phyloP scores from a whole-genome alignment of 2,888 invertebrate species.

The Xestia rhomboidea region DNA sequence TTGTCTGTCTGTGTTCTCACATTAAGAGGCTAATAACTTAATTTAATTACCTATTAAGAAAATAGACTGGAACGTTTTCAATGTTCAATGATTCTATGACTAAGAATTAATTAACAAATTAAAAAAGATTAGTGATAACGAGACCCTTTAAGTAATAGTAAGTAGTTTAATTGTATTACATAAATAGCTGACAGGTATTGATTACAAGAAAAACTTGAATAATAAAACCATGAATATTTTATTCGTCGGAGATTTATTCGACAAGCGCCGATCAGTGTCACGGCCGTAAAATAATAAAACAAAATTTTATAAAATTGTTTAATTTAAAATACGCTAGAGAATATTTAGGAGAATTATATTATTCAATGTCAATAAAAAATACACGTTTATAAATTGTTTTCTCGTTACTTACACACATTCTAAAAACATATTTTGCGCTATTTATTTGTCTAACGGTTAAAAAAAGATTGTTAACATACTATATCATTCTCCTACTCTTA shows the following conservation, averaged over 20 bases:
- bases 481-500: background rate
- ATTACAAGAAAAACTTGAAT: slow-evolving; percentile 28
- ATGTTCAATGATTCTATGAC: background rate
- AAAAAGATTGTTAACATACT: background rate
- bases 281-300: slow-evolving; percentile 37
- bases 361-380: slow-evolving; percentile 20
- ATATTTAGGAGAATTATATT: background rate
- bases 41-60: slow-evolving; percentile 40
- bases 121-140: slow-evolving; percentile 7
- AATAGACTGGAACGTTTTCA: background rate
- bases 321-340: background rate
- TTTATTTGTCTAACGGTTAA: background rate
- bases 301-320: slow-evolving; percentile 16
- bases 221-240: slow-evolving; percentile 27
- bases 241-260: slow-evolving; percentile 41
- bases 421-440: background rate
- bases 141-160: slow-evolving; percentile 18
- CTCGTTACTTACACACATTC: background rate
- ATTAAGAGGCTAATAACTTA: slow-evolving; percentile 34
- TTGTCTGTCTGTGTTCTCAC: slow-evolving; percentile 27
- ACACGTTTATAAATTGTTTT: slow-evolving; percentile 1
- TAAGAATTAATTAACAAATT: slow-evolving; percentile 31
- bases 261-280: slow-evolving; percentile 45
- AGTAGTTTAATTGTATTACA: slow-evolving; percentile 23
- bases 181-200: slow-evolving; percentile 12